phyloP scores from a whole-genome alignment of 92 coral and sea anemone species.

The Parazoanthus darwini region DNA sequence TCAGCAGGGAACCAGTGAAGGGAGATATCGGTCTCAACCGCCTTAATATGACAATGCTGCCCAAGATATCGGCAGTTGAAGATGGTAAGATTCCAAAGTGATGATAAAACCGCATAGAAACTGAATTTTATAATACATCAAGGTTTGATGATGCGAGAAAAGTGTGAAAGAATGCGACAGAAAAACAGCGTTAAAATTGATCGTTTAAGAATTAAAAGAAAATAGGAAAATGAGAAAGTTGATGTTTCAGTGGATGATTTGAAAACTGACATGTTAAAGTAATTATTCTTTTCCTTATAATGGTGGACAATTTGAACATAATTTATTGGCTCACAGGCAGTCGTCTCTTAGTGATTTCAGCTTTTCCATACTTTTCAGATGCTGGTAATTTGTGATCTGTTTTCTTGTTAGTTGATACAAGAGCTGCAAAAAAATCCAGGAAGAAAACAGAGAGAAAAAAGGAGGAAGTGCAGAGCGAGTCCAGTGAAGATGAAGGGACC shows the following conservation, averaged over 20 bases:
- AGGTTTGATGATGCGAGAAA: no score
- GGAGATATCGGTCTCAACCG: constrained; percentile 65
- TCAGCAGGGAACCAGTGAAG: constrained; percentile 43
- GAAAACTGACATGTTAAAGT: no score
- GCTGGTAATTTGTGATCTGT: background rate
- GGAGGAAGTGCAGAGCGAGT: constrained; percentile 28
- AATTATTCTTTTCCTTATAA: no score
- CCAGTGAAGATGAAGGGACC: constrained; percentile 28
- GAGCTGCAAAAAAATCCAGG: constrained; percentile 37
- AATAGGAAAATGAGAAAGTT: no score
- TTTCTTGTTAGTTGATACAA: constrained; percentile 40
- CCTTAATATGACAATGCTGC: constrained; percentile 73
- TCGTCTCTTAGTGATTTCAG: background rate
- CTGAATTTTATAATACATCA: no score
- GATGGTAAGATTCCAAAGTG: no score
- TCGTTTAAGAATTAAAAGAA: no score
- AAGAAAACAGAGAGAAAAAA: constrained; percentile 38
- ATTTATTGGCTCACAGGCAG: background rate
- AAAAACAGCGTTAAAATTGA: no score
- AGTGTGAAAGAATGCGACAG: no score
- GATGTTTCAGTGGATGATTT: no score
- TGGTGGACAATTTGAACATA: no score
- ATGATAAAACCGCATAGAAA: no score
- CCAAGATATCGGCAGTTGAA: constrained; percentile 69
- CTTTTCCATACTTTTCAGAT: background rate